Evolutionary conservation across 2,113 vertebrate genomes (phyloP).

Genomic region (Petrocephalus microphthalmus): DNA sequence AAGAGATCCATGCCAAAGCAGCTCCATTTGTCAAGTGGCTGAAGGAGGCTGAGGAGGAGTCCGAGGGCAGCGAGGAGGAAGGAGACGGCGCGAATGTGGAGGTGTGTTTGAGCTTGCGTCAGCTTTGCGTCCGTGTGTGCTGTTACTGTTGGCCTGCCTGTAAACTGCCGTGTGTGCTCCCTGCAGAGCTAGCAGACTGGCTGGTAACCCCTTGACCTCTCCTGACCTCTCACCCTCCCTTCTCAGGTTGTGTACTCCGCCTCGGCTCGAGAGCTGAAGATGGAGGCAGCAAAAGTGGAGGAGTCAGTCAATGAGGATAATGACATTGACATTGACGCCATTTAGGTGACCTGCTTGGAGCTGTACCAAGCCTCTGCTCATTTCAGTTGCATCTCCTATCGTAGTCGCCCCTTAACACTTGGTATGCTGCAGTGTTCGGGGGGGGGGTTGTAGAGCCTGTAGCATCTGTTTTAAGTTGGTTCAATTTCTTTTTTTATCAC

Average conservation of each 20-base stretch:
- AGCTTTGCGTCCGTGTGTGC: background rate
- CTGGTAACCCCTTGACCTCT: background rate
- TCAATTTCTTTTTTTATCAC: background rate
- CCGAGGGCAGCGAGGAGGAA: conserved; percentile 76
- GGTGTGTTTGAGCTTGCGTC: conserved; percentile 53
- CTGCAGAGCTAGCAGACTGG: background rate
- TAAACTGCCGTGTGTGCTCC: background rate
- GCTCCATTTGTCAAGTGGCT: conserved; percentile 95
- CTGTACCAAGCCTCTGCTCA: conserved; percentile 48
- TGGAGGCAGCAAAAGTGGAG: conserved; percentile 79
- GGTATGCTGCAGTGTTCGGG: background rate
- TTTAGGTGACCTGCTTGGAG: conserved; percentile 60
- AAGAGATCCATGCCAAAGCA: conserved; percentile 94
- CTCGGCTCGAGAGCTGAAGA: conserved; percentile 75
- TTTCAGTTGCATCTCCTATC: background rate
- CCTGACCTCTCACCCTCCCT: conserved; percentile 22
- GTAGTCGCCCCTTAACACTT: background rate
- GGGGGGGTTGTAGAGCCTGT: background rate
- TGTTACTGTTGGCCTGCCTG: background rate
- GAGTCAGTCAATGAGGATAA: conserved; percentile 65
- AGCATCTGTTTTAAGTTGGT: background rate
- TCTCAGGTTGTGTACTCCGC: conserved; percentile 88
- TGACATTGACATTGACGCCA: conserved; percentile 97
- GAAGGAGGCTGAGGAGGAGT: conserved; percentile 96
- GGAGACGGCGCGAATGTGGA: conserved; percentile 82